Evolutionary conservation across 2,797 vertebrate genomes (phyloP), one percentile per base, ranked within the genome.

Genomic region (Sciaenops ocellatus): DNA sequence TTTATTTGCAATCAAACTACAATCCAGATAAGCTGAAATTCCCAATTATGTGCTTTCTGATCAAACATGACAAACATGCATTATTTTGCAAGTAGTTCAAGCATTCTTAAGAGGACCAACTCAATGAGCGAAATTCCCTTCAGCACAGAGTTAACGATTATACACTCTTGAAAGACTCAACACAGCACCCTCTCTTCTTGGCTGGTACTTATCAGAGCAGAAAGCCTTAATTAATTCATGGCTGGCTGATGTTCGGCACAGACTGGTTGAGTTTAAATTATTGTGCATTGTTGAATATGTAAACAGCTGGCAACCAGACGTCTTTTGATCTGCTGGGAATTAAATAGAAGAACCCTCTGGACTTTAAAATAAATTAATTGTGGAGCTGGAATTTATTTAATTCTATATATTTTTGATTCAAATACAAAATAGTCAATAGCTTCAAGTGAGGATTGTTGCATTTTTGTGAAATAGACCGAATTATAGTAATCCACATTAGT

Each of bases 151-250:
- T 87, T 84, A 89, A 87, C 80, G 54, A 91, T 88, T 86, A 88
- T 66, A 89, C 80, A 73, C 82, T 90, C 77, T 83, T 74, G 80
- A 82, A 83, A 84, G 81, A 88, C 80, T 89, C 75, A 67, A 79
- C 83, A 65, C 77, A 71, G 84, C 82, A 82, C 75, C 85, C 81
- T 88, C 83, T 87, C 78, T 69, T 91, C 89, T 85, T 85, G 82
- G 86, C 88, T 91, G 87, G 83, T 94, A 94, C 87, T 94, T 92
- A 94, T 91, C 93, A 92, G 94, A 95, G 92, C 93, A 94, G 89
- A 93, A 93, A 92, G 78, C 82, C 87, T 89, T 94, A 92, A 94
- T 94, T 93, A 92, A 94, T 95, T 94, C 85, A 95, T 90, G 91
- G 92, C 83, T 92, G 89, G 87, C 85, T 94, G 89, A 90, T 92